phyloP scores from a whole-genome alignment of 2,888 invertebrate species.

The Formica aserva region DNA sequence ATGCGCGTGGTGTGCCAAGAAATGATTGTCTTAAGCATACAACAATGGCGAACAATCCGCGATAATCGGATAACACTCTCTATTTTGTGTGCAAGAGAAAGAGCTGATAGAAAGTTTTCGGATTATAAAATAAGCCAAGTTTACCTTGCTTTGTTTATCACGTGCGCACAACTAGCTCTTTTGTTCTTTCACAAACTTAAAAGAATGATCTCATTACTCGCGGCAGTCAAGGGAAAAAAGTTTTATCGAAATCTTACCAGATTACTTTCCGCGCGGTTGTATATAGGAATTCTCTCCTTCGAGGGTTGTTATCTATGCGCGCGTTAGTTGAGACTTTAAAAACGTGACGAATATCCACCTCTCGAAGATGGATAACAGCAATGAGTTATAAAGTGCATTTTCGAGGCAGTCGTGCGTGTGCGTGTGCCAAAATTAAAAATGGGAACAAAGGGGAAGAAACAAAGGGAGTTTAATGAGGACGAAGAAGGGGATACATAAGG shows the following conservation, averaged over 20 bases:
- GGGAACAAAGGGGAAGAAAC: conserved; percentile 58
- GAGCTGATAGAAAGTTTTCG: conserved; percentile 41
- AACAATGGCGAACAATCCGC: background rate
- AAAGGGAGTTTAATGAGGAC: conserved; percentile 63
- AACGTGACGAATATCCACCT: background rate
- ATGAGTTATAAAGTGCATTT: background rate
- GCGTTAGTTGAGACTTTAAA: conserved; percentile 24
- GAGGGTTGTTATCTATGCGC: conserved; percentile 20
- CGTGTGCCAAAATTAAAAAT: conserved; percentile 54
- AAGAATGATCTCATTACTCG: conserved; percentile 53
- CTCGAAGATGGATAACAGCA: conserved; percentile 1
- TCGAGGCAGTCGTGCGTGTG: conserved; percentile 13
- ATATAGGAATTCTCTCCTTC: conserved; percentile 8
- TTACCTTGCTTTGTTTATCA: conserved; percentile 41
- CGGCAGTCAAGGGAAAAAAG: conserved; percentile 40
- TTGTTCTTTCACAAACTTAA: conserved; percentile 45
- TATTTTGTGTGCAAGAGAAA: background rate
- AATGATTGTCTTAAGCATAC: conserved; percentile 7
- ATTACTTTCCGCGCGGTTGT: conserved; percentile 43
- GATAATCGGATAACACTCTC: conserved; percentile 12
- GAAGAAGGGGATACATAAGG: conserved; percentile 48
- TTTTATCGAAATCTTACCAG: conserved; percentile 43
- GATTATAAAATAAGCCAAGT: conserved; percentile 35
- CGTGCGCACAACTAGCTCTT: conserved; percentile 22
- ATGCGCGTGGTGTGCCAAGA: background rate